phyloP scores from a whole-genome alignment of 1,140 invertebrate genomes.

The Ostrea denselamellosa region DNA sequence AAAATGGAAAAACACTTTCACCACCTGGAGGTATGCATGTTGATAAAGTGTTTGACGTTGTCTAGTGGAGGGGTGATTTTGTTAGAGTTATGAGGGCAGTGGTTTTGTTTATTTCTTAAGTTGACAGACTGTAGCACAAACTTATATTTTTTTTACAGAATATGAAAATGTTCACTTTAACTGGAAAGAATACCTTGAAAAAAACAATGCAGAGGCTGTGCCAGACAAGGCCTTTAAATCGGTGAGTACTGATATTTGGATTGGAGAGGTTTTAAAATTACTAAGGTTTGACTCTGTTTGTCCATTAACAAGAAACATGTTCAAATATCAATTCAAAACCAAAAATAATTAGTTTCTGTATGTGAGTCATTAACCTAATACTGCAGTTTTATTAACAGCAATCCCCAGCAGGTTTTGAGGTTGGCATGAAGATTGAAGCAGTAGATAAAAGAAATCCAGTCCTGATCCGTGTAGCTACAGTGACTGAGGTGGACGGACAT shows the following conservation, averaged over 20 bases:
- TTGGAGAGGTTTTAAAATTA: not conserved
- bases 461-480: slow-evolving; percentile 91
- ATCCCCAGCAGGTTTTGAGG: slow-evolving; percentile 78
- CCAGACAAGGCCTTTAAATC: slow-evolving; percentile 90
- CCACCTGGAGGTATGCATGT: slow-evolving; percentile 86
- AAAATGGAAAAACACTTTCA: slow-evolving; percentile 88
- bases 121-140: not conserved
- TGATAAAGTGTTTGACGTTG: not conserved
- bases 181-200: slow-evolving; percentile 91
- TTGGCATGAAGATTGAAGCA: slow-evolving; percentile 74
- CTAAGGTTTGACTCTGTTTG: not conserved
- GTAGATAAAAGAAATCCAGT: slow-evolving; percentile 84
- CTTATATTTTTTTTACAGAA: slow-evolving; percentile 22
- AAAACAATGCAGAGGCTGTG: slow-evolving; percentile 87
- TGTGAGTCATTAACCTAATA: not conserved
- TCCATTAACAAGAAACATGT: not conserved
- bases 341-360: not conserved
- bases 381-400: slow-evolving; percentile 56
- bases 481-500: slow-evolving; percentile 89
- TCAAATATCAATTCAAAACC: not conserved
- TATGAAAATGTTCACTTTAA: slow-evolving; percentile 83
- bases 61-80: not conserved
- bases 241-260: slow-evolving; percentile 65
- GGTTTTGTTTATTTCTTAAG: not conserved
- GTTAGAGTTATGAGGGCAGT: not conserved